Percentiles rank a stretch among this genome's conserved stretches.
phyloP scores from a whole-genome alignment of 2,888 invertebrate genomes.

The Heliconius hortense region DNA sequence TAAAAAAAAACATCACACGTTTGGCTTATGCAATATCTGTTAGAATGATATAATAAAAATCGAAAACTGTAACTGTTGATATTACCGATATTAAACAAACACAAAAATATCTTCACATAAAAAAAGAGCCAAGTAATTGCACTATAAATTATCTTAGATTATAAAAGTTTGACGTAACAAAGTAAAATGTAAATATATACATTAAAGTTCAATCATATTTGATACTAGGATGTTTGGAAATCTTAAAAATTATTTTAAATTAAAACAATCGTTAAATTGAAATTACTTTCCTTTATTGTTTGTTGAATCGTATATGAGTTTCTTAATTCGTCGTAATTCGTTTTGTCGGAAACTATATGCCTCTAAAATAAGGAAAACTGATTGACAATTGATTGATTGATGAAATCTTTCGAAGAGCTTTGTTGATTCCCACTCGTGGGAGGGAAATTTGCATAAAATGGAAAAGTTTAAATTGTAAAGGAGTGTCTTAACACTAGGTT shows the following conservation, averaged over 20 bases:
- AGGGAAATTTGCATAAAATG: too few relatives aligned
- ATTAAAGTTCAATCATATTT: conserved; percentile 3
- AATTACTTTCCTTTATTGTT: too few relatives aligned
- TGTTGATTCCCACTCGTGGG: too few relatives aligned
- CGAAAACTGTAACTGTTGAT: neutral
- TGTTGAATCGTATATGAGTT: too few relatives aligned
- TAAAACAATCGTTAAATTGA: neutral
- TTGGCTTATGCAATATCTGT: conserved; percentile 3
- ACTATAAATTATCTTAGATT: conserved; percentile 21
- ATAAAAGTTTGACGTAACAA: conserved; percentile 3
- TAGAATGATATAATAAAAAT: neutral
- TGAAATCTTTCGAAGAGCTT: too few relatives aligned
- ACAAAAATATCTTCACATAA: neutral
- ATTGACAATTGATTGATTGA: too few relatives aligned
- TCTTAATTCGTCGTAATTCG: too few relatives aligned
- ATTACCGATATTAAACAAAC: neutral
- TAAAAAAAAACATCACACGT: neutral
- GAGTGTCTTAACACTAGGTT: too few relatives aligned
- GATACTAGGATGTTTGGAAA: conserved; percentile 21
- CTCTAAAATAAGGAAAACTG: too few relatives aligned
- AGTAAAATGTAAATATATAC: conserved; percentile 1
- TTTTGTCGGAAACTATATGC: too few relatives aligned
- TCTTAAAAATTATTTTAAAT: neutral
- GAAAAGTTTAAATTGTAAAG: too few relatives aligned
- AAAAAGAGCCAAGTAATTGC: neutral